Conservation (phyloP, 2,797 vertebrate genomes). For the Eospalax fontanierii region DNA sequence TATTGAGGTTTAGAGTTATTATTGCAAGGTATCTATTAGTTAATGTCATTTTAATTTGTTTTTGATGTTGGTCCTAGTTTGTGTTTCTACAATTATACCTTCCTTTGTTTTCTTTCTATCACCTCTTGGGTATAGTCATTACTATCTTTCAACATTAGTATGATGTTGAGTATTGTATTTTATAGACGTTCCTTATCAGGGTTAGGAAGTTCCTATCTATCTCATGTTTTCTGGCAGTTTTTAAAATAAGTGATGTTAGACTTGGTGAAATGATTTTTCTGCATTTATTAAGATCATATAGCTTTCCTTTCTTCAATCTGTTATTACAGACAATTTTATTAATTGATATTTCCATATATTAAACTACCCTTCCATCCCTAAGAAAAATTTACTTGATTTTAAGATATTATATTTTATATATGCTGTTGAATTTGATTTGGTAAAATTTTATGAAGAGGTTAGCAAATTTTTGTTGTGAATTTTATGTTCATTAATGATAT, state of each 20-base stretch:
- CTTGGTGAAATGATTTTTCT: slow-evolving; percentile 5
- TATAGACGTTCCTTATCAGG: background rate
- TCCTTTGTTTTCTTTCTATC: too few relatives aligned
- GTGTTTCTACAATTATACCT: too few relatives aligned
- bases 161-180: background rate
- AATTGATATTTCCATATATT: background rate
- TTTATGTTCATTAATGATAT: background rate
- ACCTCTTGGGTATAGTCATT: background rate
- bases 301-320: background rate
- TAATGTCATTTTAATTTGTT: too few relatives aligned
- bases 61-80: too few relatives aligned
- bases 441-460: background rate
- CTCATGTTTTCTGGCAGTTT: background rate
- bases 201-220: background rate
- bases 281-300: background rate
- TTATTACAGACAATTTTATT: slow-evolving; percentile 1
- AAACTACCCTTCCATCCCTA: background rate
- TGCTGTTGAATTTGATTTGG: slow-evolving; percentile 3
- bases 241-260: background rate
- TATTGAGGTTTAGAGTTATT: too few relatives aligned
- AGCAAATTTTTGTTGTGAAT: background rate
- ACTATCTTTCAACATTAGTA: background rate
- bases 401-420: background rate
- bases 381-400: background rate
- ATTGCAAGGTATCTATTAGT: too few relatives aligned